A percentile compares a stretch with the other conserved stretches of the same genome.
These are phyloP conservation scores for Hypomecis punctinalis DNA, from an alignment of 2,888 invertebrate species.

Conservation along the genomic window DNA sequence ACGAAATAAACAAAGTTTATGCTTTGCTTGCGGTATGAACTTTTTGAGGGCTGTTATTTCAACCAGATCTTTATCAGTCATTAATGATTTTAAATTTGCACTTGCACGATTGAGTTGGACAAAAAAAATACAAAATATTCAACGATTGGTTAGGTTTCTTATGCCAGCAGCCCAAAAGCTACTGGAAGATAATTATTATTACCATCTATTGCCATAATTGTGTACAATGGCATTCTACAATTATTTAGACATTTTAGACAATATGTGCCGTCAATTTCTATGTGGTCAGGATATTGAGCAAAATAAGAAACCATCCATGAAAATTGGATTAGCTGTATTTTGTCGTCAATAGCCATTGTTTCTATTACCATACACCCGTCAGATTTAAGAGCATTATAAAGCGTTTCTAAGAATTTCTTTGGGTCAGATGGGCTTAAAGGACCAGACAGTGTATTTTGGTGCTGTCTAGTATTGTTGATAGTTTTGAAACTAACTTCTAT, in stretches of 20 bases:
- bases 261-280: too few species aligned
- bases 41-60: too few species aligned
- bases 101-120: slow-evolving; percentile 2
- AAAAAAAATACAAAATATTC: slow-evolving; percentile 1
- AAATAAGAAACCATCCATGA: slow-evolving; percentile 22
- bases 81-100: slow-evolving; percentile 15
- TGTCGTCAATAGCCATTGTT: slow-evolving; percentile 7
- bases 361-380: slow-evolving; percentile 14
- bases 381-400: slow-evolving; percentile 1
- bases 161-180: slow-evolving; percentile 6
- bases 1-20: too few species aligned
- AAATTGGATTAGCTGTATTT: slow-evolving; percentile 9
- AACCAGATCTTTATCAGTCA: slow-evolving; percentile 21
- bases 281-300: slow-evolving; percentile 17
- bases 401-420: background rate
- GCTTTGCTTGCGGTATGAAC: too few species aligned
- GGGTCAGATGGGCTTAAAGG: background rate
- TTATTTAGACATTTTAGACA: too few species aligned
- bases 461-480: background rate
- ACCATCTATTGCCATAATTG: too few species aligned
- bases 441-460: background rate
- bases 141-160: slow-evolving; percentile 3
- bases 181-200: slow-evolving; percentile 14
- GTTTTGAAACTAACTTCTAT: too few species aligned
- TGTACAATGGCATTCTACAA: too few species aligned